These are phyloP conservation scores for Dysmachus trigonus DNA, from an alignment of 2,888 invertebrate genomes.

Conservation along the genomic window DNA sequence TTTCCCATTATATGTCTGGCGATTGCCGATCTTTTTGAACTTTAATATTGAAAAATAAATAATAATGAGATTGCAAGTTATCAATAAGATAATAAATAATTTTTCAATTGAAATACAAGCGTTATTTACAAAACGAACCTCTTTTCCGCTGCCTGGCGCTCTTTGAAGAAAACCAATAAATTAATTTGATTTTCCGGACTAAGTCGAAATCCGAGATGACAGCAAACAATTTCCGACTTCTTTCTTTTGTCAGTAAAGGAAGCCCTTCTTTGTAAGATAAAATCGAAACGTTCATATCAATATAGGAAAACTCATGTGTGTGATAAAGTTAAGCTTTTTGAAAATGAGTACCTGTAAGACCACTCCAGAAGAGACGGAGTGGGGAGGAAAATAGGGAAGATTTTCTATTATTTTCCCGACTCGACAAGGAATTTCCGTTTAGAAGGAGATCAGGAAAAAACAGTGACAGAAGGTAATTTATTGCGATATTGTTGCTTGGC, in stretches of 20 bases:
- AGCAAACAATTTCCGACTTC: neutral
- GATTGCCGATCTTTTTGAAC: too few species aligned
- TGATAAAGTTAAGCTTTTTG: neutral
- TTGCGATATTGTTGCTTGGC: neutral
- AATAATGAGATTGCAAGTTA: too few species aligned
- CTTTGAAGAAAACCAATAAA: neutral
- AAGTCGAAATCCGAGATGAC: neutral
- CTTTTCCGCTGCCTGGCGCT: neutral
- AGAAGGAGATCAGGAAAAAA: neutral
- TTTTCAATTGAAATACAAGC: neutral
- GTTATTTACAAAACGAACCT: neutral
- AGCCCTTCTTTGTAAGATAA: neutral
- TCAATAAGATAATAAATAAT: neutral
- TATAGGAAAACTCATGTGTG: neutral
- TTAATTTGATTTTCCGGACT: neutral
- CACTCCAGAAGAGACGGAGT: neutral
- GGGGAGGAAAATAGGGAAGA: neutral
- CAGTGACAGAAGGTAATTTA: slow-evolving; percentile 18
- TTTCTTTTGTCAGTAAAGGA: neutral
- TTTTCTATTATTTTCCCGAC: neutral
- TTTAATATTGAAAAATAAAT: too few species aligned
- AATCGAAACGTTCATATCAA: neutral
- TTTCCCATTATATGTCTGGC: too few species aligned
- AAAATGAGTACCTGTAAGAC: neutral
- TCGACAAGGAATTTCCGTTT: neutral